phyloP scores from a whole-genome alignment of 1,140 invertebrate genomes.

The Oedothorax gibbosus region DNA sequence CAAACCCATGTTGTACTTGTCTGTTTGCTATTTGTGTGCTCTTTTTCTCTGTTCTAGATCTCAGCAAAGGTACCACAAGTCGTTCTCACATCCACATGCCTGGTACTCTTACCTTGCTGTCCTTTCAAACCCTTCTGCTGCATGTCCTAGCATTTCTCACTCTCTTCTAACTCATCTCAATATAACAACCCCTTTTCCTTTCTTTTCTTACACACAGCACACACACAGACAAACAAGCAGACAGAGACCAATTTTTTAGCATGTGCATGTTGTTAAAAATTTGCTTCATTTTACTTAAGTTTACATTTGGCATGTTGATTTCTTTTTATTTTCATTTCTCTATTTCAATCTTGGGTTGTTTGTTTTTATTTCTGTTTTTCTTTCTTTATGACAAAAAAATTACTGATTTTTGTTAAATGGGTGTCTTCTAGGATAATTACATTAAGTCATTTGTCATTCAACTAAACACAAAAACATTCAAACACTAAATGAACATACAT shows the following conservation, averaged over 20 bases:
- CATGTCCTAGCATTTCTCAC: conserved; percentile 23
- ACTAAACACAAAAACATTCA: too few species aligned
- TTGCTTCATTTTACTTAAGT: not conserved
- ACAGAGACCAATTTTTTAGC: too few species aligned
- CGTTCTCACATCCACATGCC: conserved; percentile 54
- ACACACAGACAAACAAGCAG: too few species aligned
- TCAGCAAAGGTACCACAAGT: conserved; percentile 60
- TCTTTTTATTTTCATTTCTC: not conserved
- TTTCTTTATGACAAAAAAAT: too few species aligned
- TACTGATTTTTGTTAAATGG: too few species aligned
- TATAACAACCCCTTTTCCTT: too few species aligned
- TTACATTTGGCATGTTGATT: not conserved
- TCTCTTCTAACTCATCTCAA: not conserved
- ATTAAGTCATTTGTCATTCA: too few species aligned
- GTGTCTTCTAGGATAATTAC: too few species aligned
- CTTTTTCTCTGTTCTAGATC: conserved; percentile 62
- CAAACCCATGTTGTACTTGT: not conserved
- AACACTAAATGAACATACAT: too few species aligned
- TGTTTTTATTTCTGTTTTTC: too few species aligned
- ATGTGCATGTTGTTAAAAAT: too few species aligned
- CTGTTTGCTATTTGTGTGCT: conserved; percentile 56
- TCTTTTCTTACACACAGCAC: too few species aligned
- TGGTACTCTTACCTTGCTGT: conserved; percentile 61
- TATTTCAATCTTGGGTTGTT: not conserved
- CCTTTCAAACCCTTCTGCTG: conserved; percentile 41